Percentiles rank a stretch among this genome's conserved stretches.
Evolutionary conservation across 2,113 vertebrate genomes (phyloP).

Genomic region (Rafetus swinhoei): DNA sequence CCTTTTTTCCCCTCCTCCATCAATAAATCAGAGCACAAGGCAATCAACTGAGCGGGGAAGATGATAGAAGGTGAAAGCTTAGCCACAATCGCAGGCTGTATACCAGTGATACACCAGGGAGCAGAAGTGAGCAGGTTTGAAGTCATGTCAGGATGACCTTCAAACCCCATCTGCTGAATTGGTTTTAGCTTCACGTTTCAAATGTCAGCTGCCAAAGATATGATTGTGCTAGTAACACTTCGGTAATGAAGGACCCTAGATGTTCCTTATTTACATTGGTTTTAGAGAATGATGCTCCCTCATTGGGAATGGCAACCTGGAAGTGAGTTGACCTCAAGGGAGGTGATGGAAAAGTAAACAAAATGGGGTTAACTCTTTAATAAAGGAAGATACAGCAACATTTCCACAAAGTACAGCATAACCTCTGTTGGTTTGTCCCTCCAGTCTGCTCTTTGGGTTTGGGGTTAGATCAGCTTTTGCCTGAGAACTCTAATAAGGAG

Average conservation of each 20-base stretch:
- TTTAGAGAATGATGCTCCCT: conserved; percentile 4
- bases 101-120: neutral
- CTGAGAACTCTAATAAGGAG: neutral
- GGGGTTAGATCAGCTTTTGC: neutral
- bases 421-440: neutral
- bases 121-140: conserved; percentile 43
- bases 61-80: neutral
- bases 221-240: conserved; percentile 56
- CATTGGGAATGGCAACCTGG: neutral
- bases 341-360: neutral
- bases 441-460: neutral
- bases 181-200: conserved; percentile 68
- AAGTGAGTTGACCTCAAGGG: neutral
- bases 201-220: conserved; percentile 70
- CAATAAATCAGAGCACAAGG: conserved; percentile 11
- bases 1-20: neutral
- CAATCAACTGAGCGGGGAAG: neutral
- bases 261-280: conserved; percentile 44
- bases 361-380: neutral
- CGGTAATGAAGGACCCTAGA: conserved; percentile 53
- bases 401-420: neutral
- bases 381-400: neutral
- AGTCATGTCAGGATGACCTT: conserved; percentile 70
- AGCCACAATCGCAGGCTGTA: neutral
- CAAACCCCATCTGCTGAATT: conserved; percentile 58